Evolutionary conservation across 2,888 invertebrate species (phyloP).

Genomic region (Erebia ligea): DNA sequence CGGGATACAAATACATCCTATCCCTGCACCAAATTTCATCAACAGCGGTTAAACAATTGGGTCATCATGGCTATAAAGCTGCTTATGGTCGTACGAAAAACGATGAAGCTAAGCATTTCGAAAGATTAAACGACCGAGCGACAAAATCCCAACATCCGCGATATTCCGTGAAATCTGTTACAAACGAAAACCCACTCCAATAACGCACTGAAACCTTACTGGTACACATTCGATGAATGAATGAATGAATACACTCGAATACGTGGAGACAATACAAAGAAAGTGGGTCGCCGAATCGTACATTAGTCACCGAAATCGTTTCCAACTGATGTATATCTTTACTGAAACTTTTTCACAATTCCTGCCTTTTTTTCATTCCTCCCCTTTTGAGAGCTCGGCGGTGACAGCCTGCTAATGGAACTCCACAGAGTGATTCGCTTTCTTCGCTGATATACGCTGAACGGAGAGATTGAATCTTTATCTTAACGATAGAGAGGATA

Average conservation of each 20-base stretch:
- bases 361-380: slow-evolving; percentile 52
- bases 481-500: background rate
- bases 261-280: slow-evolving; percentile 28
- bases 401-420: slow-evolving; percentile 78
- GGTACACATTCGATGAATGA: slow-evolving; percentile 13
- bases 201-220: slow-evolving; percentile 10
- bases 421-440: slow-evolving; percentile 63
- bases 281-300: slow-evolving; percentile 38
- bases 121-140: too few relatives aligned
- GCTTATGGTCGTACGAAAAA: too few relatives aligned
- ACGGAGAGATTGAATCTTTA: background rate
- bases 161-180: background rate
- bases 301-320: slow-evolving; percentile 41
- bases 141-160: too few relatives aligned
- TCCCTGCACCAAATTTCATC: too few relatives aligned
- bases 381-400: slow-evolving; percentile 56
- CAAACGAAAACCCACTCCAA: background rate
- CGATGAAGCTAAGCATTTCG: too few relatives aligned
- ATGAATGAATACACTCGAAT: slow-evolving; percentile 11
- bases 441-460: slow-evolving; percentile 50
- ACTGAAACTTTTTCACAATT: slow-evolving; percentile 45
- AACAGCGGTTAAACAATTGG: too few relatives aligned
- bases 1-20: too few relatives aligned
- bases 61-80: too few relatives aligned
- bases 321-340: slow-evolving; percentile 47